phyloP scores from a whole-genome alignment of 2,888 invertebrate genomes.

The Isotomurus palustris region DNA sequence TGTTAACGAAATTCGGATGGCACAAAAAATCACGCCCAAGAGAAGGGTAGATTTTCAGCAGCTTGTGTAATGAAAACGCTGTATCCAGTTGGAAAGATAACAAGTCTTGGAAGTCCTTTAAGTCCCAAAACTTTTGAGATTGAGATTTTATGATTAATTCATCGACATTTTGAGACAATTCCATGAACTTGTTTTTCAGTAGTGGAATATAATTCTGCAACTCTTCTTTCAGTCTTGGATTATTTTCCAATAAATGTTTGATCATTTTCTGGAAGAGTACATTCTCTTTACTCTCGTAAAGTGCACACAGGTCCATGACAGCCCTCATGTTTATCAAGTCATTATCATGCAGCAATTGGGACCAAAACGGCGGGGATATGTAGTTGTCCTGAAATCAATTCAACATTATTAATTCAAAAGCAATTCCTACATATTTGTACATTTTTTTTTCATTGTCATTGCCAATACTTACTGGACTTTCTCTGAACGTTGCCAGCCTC shows the following conservation, averaged over 20 bases:
- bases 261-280: constrained; percentile 61
- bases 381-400: constrained; percentile 52
- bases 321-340: constrained; percentile 78
- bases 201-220: constrained; percentile 41
- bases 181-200: constrained; percentile 27
- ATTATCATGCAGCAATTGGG: constrained; percentile 68
- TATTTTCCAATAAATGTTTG: constrained; percentile 61
- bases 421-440: too few species aligned
- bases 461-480: constrained; percentile 64
- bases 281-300: constrained; percentile 66
- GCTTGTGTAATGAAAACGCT: constrained; percentile 62
- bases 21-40: constrained; percentile 47
- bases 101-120: constrained; percentile 58
- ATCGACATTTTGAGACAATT: constrained; percentile 23
- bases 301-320: constrained; percentile 69
- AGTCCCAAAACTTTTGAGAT: constrained; percentile 14
- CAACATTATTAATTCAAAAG: too few species aligned
- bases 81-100: constrained; percentile 66
- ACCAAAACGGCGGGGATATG: constrained; percentile 63
- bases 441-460: too few species aligned
- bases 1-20: constrained; percentile 26
- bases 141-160: constrained; percentile 12
- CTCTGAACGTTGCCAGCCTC: constrained; percentile 72
- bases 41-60: constrained; percentile 63
- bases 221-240: constrained; percentile 64